Base-by-base conservation (phyloP, 2,888 invertebrate genomes). In the Scaptomyza cyrtandrae region DNA sequence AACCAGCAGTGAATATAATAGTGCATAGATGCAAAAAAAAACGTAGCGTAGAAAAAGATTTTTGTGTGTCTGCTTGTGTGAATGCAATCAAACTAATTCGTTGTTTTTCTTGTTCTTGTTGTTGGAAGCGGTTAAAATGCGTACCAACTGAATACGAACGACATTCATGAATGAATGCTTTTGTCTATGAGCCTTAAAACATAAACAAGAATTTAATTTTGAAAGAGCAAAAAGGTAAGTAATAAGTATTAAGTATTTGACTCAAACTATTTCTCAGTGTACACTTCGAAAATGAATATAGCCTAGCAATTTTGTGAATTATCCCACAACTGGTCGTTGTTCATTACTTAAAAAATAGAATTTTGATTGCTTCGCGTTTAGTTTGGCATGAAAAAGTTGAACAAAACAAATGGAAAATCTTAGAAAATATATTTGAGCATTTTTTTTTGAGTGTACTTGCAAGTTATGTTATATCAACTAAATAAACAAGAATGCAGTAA, bases 31-130 rank as follows among this genome's bases (percentile, higher is more conserved):
- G 33, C 4, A 11, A 29, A 13, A 37, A n/a, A 9, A 2, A n/a
- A n/a, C n/a, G n/a, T 14, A 13, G 29, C 29, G 45, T 1, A 16
- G 41, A 4, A 0, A 41, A 16, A 10, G 29, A 7, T 13, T 16
- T 29, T 1, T 19, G 39, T 11, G 35, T 6, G 31, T 24, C 1
- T 19, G 24, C 16, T 1, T 6, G 14, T 24, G 37, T 46, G 6
- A 14, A n/a, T 62, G 35, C 53, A 58, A 52, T 62, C 29, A 19
- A 60, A 60, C 41, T 60, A 35, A 43, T 43, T 46, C 16, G 19
- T 13, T 48, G 35, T 62, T 14, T 3, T 10, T 45, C 35, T 14
- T 16, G 35, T 62, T 14, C 2, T 10, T 45, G 27, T 14, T 16
- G 9, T 29, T 35, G 6, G 13, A 13, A 45, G 1, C n/a, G 24